Evolutionary conservation across 1,140 invertebrate genomes (phyloP).

Genomic region (Nymphalis io): DNA sequence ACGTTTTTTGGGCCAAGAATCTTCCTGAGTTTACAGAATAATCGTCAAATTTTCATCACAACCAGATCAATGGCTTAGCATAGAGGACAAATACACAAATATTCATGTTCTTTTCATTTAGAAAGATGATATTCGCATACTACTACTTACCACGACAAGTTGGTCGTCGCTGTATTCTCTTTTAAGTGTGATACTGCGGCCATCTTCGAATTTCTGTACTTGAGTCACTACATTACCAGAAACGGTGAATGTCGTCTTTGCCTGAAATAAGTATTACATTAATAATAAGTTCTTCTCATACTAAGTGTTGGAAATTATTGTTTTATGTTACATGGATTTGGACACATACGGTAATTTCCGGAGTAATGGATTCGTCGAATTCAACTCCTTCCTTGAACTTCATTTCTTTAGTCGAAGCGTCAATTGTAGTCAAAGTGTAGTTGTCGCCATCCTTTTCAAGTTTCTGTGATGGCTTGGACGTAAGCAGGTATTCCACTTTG

Average conservation of each 20-base stretch:
- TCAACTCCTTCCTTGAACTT: constrained; percentile 54
- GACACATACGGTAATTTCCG: constrained; percentile 38
- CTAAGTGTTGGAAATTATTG: background rate
- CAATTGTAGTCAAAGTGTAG: constrained; percentile 39
- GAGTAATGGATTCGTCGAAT: constrained; percentile 45
- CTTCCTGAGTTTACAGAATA: no score
- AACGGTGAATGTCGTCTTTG: constrained; percentile 42
- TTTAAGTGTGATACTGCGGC: constrained; percentile 36
- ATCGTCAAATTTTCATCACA: no score
- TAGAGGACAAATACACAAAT: no score
- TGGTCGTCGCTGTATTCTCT: constrained; percentile 44
- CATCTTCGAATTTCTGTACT: constrained; percentile 44
- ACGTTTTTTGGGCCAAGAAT: no score
- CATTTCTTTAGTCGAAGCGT: constrained; percentile 31
- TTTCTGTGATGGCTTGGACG: constrained; percentile 39
- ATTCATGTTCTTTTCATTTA: no score
- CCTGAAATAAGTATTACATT: constrained; percentile 36
- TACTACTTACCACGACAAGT: constrained; percentile 47
- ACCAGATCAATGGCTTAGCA: no score
- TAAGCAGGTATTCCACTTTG: constrained; percentile 27
- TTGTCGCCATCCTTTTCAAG: constrained; percentile 51
- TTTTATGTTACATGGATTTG: background rate
- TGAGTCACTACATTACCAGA: constrained; percentile 46
- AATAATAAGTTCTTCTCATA: no score
- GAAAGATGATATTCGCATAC: background rate